These are phyloP conservation scores for Ips typographus DNA, from an alignment of 1,140 invertebrate species.

Conservation along the genomic window DNA sequence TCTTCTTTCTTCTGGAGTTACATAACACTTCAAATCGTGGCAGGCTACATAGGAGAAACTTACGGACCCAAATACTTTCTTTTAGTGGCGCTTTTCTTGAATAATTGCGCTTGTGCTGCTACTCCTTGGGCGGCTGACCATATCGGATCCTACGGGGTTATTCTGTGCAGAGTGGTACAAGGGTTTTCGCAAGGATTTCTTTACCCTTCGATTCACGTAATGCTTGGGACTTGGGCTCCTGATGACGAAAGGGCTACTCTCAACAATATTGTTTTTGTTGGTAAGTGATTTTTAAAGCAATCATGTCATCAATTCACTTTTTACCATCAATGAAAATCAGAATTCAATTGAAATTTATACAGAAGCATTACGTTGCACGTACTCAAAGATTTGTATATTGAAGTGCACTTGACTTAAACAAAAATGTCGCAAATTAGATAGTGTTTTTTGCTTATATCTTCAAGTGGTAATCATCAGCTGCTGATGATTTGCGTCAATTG, in stretches of 20 bases:
- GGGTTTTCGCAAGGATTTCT: conserved; percentile 78
- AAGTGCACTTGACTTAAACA: too few relatives aligned
- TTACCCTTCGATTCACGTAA: conserved; percentile 75
- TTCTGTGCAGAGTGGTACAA: conserved; percentile 66
- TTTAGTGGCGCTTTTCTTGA: conserved; percentile 56
- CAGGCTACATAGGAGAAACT: conserved; percentile 64
- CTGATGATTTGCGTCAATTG: too few relatives aligned
- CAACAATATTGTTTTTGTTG: conserved; percentile 59
- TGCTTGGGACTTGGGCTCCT: conserved; percentile 78
- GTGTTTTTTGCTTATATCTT: too few relatives aligned
- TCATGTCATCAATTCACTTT: too few relatives aligned
- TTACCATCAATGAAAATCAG: too few relatives aligned
- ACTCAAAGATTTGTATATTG: too few relatives aligned
- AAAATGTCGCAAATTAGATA: too few relatives aligned
- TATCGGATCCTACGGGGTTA: conserved; percentile 62
- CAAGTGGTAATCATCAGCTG: too few relatives aligned
- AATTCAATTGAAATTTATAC: too few relatives aligned
- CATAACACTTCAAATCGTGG: conserved; percentile 61
- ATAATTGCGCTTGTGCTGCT: conserved; percentile 55
- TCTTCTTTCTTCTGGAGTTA: conserved; percentile 71
- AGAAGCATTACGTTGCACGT: too few relatives aligned
- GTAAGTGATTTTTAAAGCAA: conserved; percentile 4
- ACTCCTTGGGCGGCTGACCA: conserved; percentile 52
- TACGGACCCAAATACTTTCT: conserved; percentile 66
- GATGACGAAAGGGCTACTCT: conserved; percentile 59